A percentile compares a stretch with the other conserved stretches of the same genome.
phyloP scores from a whole-genome alignment of 1,140 invertebrate species.

The Conus betulinus region DNA sequence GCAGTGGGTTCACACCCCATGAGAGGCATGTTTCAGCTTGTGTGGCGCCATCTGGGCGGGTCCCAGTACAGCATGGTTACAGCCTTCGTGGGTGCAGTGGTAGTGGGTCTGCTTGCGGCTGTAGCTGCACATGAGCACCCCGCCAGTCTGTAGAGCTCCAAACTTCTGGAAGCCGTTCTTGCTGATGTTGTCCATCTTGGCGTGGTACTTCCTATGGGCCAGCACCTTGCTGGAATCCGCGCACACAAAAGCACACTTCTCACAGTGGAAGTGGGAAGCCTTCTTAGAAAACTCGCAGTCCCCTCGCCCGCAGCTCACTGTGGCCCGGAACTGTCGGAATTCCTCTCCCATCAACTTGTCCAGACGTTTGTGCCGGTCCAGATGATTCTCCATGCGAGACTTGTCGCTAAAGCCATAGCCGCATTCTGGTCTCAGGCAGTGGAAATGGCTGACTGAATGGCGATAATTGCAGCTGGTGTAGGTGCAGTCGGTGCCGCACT shows the following conservation, averaged over 20 bases:
- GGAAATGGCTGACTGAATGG: constrained; percentile 97
- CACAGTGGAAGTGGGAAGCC: constrained; percentile 96
- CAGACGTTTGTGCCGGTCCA: constrained; percentile 93
- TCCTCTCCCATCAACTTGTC: constrained; percentile 97
- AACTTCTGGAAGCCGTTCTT: constrained; percentile 96
- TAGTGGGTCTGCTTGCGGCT: constrained; percentile 98
- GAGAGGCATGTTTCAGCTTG: constrained; percentile 67
- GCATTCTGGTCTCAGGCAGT: constrained; percentile 94
- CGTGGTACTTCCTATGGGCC: constrained; percentile 84
- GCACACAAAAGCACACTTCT: constrained; percentile 96
- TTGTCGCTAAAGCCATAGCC: constrained; percentile 98
- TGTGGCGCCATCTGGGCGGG: constrained; percentile 72
- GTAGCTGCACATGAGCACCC: constrained; percentile 88
- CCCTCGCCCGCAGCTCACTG: constrained; percentile 89
- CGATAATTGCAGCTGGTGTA: constrained; percentile 93
- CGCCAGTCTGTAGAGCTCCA: constrained; percentile 86
- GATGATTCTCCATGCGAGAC: constrained; percentile 93
- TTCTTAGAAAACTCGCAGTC: constrained; percentile 94
- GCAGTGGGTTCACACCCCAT: neutral
- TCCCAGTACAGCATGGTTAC: constrained; percentile 82
- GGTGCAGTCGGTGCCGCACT: constrained; percentile 96
- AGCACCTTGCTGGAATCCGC: constrained; percentile 98
- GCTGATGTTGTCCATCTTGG: constrained; percentile 91
- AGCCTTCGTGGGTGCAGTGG: constrained; percentile 95
- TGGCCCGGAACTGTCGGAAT: constrained; percentile 95